phyloP scores from a whole-genome alignment of 2,113 vertebrate species.

The Syngnathus scovelli region DNA sequence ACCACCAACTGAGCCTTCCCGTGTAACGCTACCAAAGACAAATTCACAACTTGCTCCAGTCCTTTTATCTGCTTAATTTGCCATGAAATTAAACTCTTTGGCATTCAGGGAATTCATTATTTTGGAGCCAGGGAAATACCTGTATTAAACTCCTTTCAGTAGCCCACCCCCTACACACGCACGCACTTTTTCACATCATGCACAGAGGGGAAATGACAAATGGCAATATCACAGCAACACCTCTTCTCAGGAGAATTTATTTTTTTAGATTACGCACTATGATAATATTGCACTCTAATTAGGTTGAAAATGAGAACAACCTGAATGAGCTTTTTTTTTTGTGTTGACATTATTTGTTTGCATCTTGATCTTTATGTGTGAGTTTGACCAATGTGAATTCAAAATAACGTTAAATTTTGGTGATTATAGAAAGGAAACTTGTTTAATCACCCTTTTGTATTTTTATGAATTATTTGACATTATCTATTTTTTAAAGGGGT shows the following conservation, averaged over 20 bases:
- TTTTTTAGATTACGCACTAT: not conserved
- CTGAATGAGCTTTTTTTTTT: not conserved
- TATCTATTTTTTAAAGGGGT: not conserved
- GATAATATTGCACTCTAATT: not conserved
- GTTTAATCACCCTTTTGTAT: not conserved
- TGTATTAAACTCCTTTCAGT: not conserved
- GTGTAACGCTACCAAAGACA: slow-evolving; percentile 3
- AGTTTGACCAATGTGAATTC: not conserved
- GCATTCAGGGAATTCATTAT: not conserved
- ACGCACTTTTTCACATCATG: not conserved
- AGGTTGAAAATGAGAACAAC: not conserved
- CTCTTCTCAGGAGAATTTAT: not conserved
- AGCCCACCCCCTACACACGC: not conserved
- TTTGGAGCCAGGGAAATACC: slow-evolving; percentile 4
- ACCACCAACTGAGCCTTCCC: not conserved
- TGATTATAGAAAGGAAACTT: not conserved
- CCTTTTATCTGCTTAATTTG: slow-evolving; percentile 6
- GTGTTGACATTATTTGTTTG: not conserved
- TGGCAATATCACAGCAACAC: not conserved
- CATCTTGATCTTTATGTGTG: not conserved
- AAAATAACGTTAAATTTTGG: not conserved
- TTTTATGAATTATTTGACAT: not conserved
- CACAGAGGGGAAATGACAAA: not conserved
- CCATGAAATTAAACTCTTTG: slow-evolving; percentile 4
- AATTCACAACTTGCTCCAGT: slow-evolving; percentile 6